Conservation (phyloP, 2,797 vertebrate species). For the Pygocentrus nattereri region DNA sequence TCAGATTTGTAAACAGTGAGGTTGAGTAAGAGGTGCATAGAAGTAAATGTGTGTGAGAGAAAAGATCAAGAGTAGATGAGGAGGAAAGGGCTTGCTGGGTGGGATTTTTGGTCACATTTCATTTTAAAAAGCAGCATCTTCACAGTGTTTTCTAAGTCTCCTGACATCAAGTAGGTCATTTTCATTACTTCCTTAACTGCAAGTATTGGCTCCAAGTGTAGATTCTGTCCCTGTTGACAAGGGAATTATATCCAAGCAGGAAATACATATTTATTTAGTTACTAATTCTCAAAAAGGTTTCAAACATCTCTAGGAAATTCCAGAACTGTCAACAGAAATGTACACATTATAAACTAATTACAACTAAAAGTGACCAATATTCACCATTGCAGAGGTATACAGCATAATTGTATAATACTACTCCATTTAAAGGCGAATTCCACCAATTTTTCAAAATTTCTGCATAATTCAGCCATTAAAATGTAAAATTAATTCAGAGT, state of each 20-base stretch:
- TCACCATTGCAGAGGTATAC: too few species aligned
- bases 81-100: neutral
- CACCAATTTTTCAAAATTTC: too few species aligned
- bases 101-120: slow-evolving; percentile 40
- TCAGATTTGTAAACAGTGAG: slow-evolving; percentile 46
- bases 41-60: neutral
- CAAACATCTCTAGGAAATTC: slow-evolving; percentile 22
- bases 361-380: neutral
- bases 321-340: slow-evolving; percentile 12
- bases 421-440: too few species aligned
- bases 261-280: neutral
- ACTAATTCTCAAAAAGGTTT: neutral
- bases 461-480: too few species aligned
- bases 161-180: neutral
- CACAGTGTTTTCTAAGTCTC: slow-evolving; percentile 39
- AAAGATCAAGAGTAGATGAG: neutral
- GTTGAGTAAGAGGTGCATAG: slow-evolving; percentile 4
- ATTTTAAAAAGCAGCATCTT: slow-evolving; percentile 34
- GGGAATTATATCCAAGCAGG: slow-evolving; percentile 3
- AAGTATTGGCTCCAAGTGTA: neutral
- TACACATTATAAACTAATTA: neutral
- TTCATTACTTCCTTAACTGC: slow-evolving; percentile 67
- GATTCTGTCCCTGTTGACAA: neutral
- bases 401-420: neutral
- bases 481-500: too few species aligned